phyloP scores from a whole-genome alignment of 2,113 vertebrate genomes.

The Prietella phreatophila region DNA sequence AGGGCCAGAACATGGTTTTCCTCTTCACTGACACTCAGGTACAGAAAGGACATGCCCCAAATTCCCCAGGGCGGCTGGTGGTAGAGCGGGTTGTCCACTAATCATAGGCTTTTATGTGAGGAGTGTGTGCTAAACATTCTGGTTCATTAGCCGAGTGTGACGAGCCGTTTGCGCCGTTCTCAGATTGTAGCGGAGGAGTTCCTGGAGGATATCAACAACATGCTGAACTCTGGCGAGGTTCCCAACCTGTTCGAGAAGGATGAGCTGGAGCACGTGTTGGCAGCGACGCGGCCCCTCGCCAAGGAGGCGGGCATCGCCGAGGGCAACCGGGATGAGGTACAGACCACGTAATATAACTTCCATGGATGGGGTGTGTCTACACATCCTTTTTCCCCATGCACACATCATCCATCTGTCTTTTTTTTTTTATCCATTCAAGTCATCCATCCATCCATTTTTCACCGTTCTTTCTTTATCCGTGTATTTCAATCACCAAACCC shows the following conservation, averaged over 20 bases:
- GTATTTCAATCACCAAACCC: neutral
- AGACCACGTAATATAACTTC: neutral
- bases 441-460: neutral
- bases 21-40: conserved; percentile 90
- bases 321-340: conserved; percentile 82
- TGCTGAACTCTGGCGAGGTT: conserved; percentile 82
- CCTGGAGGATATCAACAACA: conserved; percentile 82
- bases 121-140: neutral
- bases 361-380: neutral
- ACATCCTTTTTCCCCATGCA: neutral
- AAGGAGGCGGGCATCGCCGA: conserved; percentile 81
- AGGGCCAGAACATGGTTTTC: conserved; percentile 82
- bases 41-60: neutral
- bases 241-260: conserved; percentile 84
- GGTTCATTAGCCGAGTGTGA: neutral
- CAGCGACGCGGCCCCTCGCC: conserved; percentile 75
- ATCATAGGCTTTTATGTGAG: neutral
- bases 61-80: too few relatives aligned
- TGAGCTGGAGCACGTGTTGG: conserved; percentile 78
- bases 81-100: too few relatives aligned
- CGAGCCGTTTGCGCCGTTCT: neutral
- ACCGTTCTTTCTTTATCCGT: neutral
- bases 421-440: too few relatives aligned
- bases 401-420: neutral
- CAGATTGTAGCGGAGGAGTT: conserved; percentile 80